A percentile compares a stretch with the other conserved stretches of the same genome.
Conservation (phyloP, 2,888 invertebrate genomes). For the Polydrusus cervinus region DNA sequence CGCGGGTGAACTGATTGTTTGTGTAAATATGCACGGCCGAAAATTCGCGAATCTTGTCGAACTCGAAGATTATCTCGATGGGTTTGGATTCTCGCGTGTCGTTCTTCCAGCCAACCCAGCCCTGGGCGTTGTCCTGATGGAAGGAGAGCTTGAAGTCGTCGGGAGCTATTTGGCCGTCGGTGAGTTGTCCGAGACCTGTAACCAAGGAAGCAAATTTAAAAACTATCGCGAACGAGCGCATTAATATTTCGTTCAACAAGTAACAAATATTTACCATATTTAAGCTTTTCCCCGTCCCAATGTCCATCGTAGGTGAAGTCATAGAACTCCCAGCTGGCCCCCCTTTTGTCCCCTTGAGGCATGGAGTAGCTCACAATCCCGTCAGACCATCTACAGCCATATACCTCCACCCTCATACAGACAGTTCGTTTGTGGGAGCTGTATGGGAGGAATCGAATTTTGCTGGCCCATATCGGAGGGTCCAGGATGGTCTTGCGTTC, state of each 20-base stretch:
- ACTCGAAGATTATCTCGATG: slow-evolving; percentile 84
- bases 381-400: slow-evolving; percentile 90
- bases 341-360: slow-evolving; percentile 89
- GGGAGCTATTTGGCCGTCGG: slow-evolving; percentile 86
- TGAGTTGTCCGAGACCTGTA: slow-evolving; percentile 84
- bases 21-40: slow-evolving; percentile 86
- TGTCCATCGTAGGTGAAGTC: slow-evolving; percentile 91
- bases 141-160: slow-evolving; percentile 81
- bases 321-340: slow-evolving; percentile 84
- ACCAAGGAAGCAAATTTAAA: not conserved
- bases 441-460: slow-evolving; percentile 89
- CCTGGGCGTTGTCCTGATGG: slow-evolving; percentile 77
- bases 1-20: slow-evolving; percentile 90
- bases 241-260: too few species aligned
- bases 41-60: slow-evolving; percentile 91
- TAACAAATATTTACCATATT: slow-evolving; percentile 59
- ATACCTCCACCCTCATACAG: slow-evolving; percentile 93
- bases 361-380: slow-evolving; percentile 90
- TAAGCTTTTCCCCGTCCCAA: slow-evolving; percentile 83
- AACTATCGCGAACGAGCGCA: too few species aligned
- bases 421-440: slow-evolving; percentile 88
- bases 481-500: slow-evolving; percentile 84
- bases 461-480: slow-evolving; percentile 89
- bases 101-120: slow-evolving; percentile 95
- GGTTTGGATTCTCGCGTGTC: slow-evolving; percentile 80